A percentile compares a stretch with the other conserved stretches of the same genome.
Evolutionary conservation across 1,140 invertebrate species (phyloP).

Genomic region (Chionoecetes opilio): DNA sequence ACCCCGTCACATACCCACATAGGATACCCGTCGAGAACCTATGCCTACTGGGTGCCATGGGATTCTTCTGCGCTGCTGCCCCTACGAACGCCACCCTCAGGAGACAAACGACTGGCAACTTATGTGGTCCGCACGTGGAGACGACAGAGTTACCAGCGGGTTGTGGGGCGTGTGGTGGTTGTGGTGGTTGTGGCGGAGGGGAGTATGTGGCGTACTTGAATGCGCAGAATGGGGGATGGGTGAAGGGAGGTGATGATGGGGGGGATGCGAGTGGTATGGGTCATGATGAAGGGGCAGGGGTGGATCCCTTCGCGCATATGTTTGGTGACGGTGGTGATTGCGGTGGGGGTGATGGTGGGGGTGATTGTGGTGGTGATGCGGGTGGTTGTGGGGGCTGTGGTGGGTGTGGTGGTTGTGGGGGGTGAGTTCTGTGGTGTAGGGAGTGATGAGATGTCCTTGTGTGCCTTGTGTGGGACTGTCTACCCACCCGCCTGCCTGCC

Average conservation of each 20-base stretch:
- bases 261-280: conserved; percentile 46
- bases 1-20: conserved; percentile 34
- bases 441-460: not conserved
- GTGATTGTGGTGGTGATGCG: conserved; percentile 62
- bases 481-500: too few relatives aligned
- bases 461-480: not conserved
- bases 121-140: not conserved
- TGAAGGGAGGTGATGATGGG: conserved; percentile 48
- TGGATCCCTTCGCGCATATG: conserved; percentile 65
- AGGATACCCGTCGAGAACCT: conserved; percentile 72
- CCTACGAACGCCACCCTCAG: conserved; percentile 62
- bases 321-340: conserved; percentile 66
- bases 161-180: conserved; percentile 73
- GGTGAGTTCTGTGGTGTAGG: not conserved
- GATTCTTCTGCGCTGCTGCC: conserved; percentile 74
- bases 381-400: conserved; percentile 71
- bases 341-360: conserved; percentile 52
- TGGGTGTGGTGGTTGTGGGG: conserved; percentile 43
- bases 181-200: conserved; percentile 72
- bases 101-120: not conserved
- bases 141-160: conserved; percentile 61
- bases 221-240: conserved; percentile 87
- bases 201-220: conserved; percentile 89
- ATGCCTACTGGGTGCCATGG: conserved; percentile 64
- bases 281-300: conserved; percentile 58